Evolutionary conservation across 2,113 vertebrate species (phyloP).

Genomic region (Varanus salvator): DNA sequence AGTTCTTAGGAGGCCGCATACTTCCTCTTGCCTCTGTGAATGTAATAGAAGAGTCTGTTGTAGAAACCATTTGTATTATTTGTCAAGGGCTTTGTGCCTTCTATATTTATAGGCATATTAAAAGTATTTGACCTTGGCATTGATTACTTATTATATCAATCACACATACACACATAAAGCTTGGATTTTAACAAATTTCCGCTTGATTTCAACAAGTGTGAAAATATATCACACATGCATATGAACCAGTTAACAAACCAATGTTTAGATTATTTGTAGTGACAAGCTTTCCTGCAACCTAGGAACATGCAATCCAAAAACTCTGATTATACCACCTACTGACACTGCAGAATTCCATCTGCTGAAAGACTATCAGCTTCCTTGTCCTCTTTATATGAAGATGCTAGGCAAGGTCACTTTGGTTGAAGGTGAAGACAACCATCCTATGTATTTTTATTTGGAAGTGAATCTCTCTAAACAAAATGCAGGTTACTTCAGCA

Average conservation of each 20-base stretch:
- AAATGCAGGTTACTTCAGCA: background rate
- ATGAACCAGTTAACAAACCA: background rate
- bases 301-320: background rate
- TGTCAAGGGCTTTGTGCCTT: background rate
- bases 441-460: background rate
- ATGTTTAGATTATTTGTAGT: background rate
- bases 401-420: background rate
- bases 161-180: too few species aligned
- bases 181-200: background rate
- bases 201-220: background rate
- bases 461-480: background rate
- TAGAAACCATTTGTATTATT: background rate
- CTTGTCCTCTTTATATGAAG: background rate
- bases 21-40: background rate
- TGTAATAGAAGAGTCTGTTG: background rate
- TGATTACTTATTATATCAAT: background rate
- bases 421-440: too few species aligned
- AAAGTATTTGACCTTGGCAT: background rate
- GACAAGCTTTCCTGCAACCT: background rate
- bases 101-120: background rate
- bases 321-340: background rate
- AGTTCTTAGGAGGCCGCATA: background rate
- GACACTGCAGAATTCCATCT: background rate
- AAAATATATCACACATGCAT: background rate
- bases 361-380: background rate